Conservation (phyloP, 2,113 vertebrate species). For the Noctilio leporinus region DNA sequence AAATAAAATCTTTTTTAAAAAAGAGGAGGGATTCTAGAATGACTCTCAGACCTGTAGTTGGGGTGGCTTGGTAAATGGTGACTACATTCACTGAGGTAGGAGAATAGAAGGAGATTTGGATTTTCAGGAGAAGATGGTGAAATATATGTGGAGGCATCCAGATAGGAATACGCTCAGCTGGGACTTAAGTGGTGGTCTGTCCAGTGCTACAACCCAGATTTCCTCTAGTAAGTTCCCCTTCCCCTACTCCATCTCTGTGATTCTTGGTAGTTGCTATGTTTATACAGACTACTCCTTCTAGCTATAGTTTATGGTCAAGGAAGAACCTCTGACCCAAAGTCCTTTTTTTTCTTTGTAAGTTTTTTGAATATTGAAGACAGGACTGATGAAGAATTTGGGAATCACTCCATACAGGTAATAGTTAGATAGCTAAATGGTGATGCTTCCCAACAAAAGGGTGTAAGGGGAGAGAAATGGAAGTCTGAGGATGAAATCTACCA, state of each 20-base stretch:
- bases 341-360: not conserved
- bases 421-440: not conserved
- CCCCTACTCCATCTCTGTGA: not conserved
- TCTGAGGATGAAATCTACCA: not conserved
- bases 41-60: not conserved
- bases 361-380: not conserved
- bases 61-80: not conserved
- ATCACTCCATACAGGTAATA: not conserved
- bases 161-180: not conserved
- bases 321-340: not conserved
- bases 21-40: not conserved
- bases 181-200: not conserved
- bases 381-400: not conserved
- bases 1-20: no score
- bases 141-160: not conserved
- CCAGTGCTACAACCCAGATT: not conserved
- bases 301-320: not conserved
- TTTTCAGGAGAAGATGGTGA: not conserved
- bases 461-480: not conserved
- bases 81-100: not conserved
- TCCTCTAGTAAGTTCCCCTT: not conserved
- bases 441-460: not conserved
- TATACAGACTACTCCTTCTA: not conserved
- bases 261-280: not conserved
- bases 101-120: not conserved